Conservation (phyloP, 2,888 invertebrate species). For the Graphium colonna region DNA sequence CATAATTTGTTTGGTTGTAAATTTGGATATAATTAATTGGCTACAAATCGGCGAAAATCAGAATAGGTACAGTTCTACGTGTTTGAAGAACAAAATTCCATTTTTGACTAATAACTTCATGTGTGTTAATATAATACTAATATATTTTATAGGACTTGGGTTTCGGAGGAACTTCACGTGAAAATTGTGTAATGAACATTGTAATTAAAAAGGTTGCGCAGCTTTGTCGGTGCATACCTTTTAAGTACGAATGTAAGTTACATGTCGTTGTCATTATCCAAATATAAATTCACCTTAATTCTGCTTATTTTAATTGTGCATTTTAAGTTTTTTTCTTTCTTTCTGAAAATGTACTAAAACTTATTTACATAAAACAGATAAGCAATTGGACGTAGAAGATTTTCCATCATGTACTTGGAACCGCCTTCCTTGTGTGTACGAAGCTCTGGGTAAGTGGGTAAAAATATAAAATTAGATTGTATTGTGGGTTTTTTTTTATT, state of each 20-base stretch:
- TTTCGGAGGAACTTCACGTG: conserved; percentile 42
- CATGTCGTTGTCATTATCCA: background rate
- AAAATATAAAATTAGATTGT: background rate
- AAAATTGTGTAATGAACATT: conserved; percentile 49
- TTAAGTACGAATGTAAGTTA: conserved; percentile 48
- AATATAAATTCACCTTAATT: background rate
- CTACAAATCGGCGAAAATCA: background rate
- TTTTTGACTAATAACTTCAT: too few species aligned
- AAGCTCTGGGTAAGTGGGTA: conserved; percentile 45
- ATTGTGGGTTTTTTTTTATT: too few species aligned
- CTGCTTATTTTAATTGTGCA: background rate
- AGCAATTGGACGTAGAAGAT: conserved; percentile 33
- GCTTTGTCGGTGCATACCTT: conserved; percentile 57
- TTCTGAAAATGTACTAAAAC: background rate
- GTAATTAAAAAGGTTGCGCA: conserved; percentile 46
- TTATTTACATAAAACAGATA: conserved; percentile 40
- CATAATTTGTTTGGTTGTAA: too few species aligned
- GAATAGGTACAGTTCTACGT: too few species aligned
- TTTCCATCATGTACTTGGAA: conserved; percentile 52
- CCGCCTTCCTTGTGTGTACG: conserved; percentile 46
- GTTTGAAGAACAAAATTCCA: too few species aligned
- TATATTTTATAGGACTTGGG: conserved; percentile 45
- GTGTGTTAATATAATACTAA: background rate
- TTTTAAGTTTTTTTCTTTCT: background rate
- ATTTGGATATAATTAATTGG: too few species aligned